Base-by-base conservation (phyloP, 2,797 vertebrate species). In the Bucorvus abyssinicus region DNA sequence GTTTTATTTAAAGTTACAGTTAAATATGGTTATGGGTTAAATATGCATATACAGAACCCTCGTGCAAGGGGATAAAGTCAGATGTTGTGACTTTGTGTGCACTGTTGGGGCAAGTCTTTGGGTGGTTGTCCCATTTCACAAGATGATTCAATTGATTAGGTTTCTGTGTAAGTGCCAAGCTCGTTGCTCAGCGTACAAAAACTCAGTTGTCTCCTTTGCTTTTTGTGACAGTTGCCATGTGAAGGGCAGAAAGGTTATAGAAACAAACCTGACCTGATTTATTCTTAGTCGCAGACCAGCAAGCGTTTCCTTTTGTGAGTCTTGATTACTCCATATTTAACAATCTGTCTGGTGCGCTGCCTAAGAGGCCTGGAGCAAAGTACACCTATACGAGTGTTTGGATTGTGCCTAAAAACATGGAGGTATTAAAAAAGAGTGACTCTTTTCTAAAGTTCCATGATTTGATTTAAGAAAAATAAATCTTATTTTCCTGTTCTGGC, bases 201-300 rank as follows among this genome's bases (percentile, higher is more conserved):
- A 56, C 50, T 63, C 26, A 16, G 1, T 44, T 78, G 53, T 81
- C 27, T 70, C 7, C 2, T 36, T 84, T 65, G 20, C 18, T 71
- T 44, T 84, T 70, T 17, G 76, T 30, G 26, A 49, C 36, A 40
- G 60, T 71, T 86, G 44, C 76, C 73, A 20, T 10, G 15, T 24
- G 59, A 75, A 93, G 55, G 74, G 26, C 71, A 88, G 27, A 30
- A 82, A 47, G 42, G 60, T 93, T 76, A 64, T 18, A 32, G 84
- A 83, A 89, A 64, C 64, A 83, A 92, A 68, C 78, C 10, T 75
- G 45, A 52, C 59, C 47, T 9, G 10, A 42, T 40, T 69, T 68
- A 61, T 0, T 83, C 24, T 0, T 1, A 40, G 3, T 32, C 86
- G 53, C 73, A 86, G 30, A 49, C 50, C 49, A 11, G 3, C 1